A percentile compares a stretch with the other conserved stretches of the same genome.
Conservation (phyloP, 2,888 invertebrate genomes). For the Sycophila texana region DNA sequence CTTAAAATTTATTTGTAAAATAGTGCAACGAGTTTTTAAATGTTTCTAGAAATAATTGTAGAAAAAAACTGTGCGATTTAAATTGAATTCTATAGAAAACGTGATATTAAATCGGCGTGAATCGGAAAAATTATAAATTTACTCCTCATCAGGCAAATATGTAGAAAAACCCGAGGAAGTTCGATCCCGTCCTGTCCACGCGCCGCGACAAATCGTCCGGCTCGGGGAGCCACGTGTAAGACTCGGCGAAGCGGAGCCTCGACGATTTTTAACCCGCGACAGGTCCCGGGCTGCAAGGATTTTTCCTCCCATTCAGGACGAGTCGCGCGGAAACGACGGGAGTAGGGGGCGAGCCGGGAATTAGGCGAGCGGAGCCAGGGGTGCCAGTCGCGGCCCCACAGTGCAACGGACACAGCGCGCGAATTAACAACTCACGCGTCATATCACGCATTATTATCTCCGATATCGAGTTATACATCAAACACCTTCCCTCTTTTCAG, state of each 20-base stretch:
- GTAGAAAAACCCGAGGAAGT: too few species aligned
- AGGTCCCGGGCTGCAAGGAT: background rate
- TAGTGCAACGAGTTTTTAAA: too few species aligned
- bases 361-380: slow-evolving; percentile 7
- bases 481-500: slow-evolving; percentile 64
- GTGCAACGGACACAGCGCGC: slow-evolving; percentile 67
- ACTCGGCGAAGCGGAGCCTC: slow-evolving; percentile 6
- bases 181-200: slow-evolving; percentile 2
- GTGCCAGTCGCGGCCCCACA: slow-evolving; percentile 60
- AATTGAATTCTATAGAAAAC: too few species aligned
- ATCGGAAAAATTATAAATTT: background rate
- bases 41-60: too few species aligned
- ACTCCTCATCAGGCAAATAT: background rate
- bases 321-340: slow-evolving; percentile 61
- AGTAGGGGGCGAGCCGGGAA: slow-evolving; percentile 29
- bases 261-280: slow-evolving; percentile 41
- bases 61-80: too few species aligned
- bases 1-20: too few species aligned
- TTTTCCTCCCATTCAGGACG: slow-evolving; percentile 60
- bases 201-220: slow-evolving; percentile 9
- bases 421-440: slow-evolving; percentile 73
- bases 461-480: slow-evolving; percentile 73
- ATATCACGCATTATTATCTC: slow-evolving; percentile 73
- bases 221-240: background rate
- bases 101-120: background rate